These are phyloP conservation scores for Zaprionus nigranus DNA, from an alignment of 1,140 invertebrate genomes.

Conservation along the genomic window DNA sequence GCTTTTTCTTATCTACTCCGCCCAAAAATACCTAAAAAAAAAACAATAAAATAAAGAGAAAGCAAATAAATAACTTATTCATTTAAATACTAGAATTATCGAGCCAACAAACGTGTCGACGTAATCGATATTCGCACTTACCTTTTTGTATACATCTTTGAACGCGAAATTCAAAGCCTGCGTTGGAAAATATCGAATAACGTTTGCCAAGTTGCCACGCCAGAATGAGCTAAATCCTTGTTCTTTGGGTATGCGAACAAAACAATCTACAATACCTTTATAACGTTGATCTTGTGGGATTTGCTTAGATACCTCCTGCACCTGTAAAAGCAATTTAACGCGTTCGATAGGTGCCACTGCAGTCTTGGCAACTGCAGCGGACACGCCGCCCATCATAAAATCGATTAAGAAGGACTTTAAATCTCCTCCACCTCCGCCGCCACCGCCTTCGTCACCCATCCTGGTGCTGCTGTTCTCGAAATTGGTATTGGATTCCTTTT, in stretches of 20 bases:
- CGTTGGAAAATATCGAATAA: constrained; percentile 96
- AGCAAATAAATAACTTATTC: neutral
- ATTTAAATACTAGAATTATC: neutral
- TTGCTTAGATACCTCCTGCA: constrained; percentile 93
- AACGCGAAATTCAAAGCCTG: constrained; percentile 98
- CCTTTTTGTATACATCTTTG: constrained; percentile 94
- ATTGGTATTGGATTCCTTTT: neutral
- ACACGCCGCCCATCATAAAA: constrained; percentile 94
- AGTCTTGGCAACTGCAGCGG: constrained; percentile 95
- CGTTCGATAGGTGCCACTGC: constrained; percentile 96
- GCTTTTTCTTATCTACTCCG: constrained; percentile 92
- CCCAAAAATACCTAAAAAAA: constrained; percentile 76
- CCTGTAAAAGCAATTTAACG: constrained; percentile 95
- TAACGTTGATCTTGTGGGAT: constrained; percentile 91
- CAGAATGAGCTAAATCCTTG: constrained; percentile 94
- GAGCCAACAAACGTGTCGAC: too few species aligned
- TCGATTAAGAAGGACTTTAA: constrained; percentile 88
- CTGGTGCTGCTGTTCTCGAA: neutral
- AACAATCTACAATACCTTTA: constrained; percentile 87
- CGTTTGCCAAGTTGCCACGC: constrained; percentile 97
- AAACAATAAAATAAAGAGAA: neutral
- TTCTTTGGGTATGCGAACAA: constrained; percentile 90
- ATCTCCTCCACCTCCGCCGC: constrained; percentile 44
- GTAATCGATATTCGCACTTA: constrained; percentile 65
- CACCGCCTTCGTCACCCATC: constrained; percentile 85